Percentiles rank a stretch among this genome's conserved stretches.
phyloP scores from a whole-genome alignment of 2,797 vertebrate species.

The Setipinna tenuifilis region DNA sequence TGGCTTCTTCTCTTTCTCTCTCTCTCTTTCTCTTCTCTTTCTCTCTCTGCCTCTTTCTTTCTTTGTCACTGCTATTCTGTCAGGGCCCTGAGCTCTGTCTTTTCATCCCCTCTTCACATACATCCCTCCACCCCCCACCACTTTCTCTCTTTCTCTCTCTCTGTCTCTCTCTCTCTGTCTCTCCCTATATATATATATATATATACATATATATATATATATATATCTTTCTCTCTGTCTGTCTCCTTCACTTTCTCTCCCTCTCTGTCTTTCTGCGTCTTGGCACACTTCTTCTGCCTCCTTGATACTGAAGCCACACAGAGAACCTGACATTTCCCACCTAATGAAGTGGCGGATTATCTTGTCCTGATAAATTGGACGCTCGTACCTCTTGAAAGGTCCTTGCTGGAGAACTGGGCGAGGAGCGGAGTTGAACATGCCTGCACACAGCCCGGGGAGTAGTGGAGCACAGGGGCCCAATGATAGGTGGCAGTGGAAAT shows the following conservation, averaged over 20 bases:
- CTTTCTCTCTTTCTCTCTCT: slow-evolving; percentile 35
- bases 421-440: slow-evolving; percentile 69
- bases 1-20: slow-evolving; percentile 55
- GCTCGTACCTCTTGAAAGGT: slow-evolving; percentile 71
- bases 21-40: slow-evolving; percentile 47
- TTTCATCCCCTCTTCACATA: slow-evolving; percentile 39
- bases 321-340: slow-evolving; percentile 72
- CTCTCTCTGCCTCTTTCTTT: slow-evolving; percentile 58
- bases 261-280: slow-evolving; percentile 35
- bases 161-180: slow-evolving; percentile 57
- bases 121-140: background rate
- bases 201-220: too few relatives aligned
- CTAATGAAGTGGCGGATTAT: slow-evolving; percentile 81
- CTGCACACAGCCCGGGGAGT: slow-evolving; percentile 75
- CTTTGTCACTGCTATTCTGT: slow-evolving; percentile 55
- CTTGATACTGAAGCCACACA: slow-evolving; percentile 54
- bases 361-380: slow-evolving; percentile 84
- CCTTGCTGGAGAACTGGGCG: slow-evolving; percentile 66
- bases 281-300: slow-evolving; percentile 58
- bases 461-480: slow-evolving; percentile 67
- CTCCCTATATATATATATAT: background rate
- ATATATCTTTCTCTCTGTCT: slow-evolving; percentile 50
- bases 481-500: slow-evolving; percentile 80
- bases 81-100: slow-evolving; percentile 25
- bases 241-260: slow-evolving; percentile 51